phyloP scores from a whole-genome alignment of 2,797 vertebrate species.

The Propithecus perrieri region DNA sequence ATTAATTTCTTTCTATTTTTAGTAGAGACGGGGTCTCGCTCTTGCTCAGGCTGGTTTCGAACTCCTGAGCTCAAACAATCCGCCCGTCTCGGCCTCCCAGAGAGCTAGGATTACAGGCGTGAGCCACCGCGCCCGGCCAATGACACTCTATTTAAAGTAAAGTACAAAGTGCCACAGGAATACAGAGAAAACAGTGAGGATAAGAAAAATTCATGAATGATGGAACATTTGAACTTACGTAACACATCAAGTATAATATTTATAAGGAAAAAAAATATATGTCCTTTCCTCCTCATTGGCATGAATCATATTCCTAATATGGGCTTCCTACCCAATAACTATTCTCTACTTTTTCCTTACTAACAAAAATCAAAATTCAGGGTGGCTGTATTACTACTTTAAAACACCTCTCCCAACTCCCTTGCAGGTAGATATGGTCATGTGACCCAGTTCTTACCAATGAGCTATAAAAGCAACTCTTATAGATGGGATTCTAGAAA shows the following conservation, averaged over 20 bases:
- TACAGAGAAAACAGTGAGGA: not conserved
- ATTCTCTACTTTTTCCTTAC: not conserved
- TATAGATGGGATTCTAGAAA: not conserved
- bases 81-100: no score
- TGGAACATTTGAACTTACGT: not conserved
- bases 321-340: not conserved
- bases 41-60: no score
- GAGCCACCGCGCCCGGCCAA: no score
- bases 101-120: no score
- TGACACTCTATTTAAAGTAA: not conserved
- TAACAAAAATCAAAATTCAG: conserved; percentile 36
- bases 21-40: no score
- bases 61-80: no score
- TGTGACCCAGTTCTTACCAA: not conserved
- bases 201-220: not conserved
- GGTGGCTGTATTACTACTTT: not conserved
- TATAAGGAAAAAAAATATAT: not conserved
- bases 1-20: no score
- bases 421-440: not conserved
- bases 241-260: not conserved
- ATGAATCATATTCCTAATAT: not conserved
- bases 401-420: not conserved
- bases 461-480: not conserved
- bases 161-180: not conserved
- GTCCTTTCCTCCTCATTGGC: not conserved